These are phyloP conservation scores for Poecilus cupreus DNA, from an alignment of 2,888 invertebrate species.

Conservation along the genomic window DNA sequence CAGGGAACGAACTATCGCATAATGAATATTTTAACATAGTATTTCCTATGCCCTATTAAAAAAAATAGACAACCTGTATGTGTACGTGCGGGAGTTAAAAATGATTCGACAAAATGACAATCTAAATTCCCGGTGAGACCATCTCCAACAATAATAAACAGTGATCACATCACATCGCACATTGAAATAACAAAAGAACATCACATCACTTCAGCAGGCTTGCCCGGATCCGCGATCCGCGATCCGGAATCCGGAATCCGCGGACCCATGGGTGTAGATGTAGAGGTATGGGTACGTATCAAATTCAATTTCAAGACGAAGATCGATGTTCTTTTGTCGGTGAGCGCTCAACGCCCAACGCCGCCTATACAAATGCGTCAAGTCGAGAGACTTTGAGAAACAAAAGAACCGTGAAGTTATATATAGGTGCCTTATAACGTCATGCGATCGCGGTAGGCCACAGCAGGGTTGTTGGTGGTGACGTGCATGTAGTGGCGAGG, in stretches of 20 bases:
- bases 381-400: not conserved
- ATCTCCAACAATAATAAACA: conserved; percentile 3
- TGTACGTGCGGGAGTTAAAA: too few species aligned
- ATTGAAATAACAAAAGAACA: conserved; percentile 43
- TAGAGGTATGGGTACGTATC: conserved; percentile 30
- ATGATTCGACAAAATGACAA: conserved; percentile 8
- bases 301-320: conserved; percentile 46
- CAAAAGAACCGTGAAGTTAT: conserved; percentile 42
- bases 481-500: not conserved
- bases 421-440: conserved; percentile 8
- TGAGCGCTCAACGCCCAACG: conserved; percentile 9
- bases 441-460: not conserved
- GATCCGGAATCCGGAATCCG: not conserved
- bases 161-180: conserved; percentile 22
- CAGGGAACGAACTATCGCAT: too few species aligned
- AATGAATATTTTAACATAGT: too few species aligned
- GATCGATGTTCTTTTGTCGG: conserved; percentile 46
- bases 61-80: too few species aligned
- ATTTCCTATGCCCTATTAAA: too few species aligned
- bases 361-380: conserved; percentile 33
- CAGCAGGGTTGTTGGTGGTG: not conserved
- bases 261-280: not conserved
- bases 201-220: conserved; percentile 18
- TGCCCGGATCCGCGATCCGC: not conserved
- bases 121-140: not conserved